These are phyloP conservation scores for Epinotia demarniana DNA, from an alignment of 2,888 invertebrate genomes.

Conservation along the genomic window DNA sequence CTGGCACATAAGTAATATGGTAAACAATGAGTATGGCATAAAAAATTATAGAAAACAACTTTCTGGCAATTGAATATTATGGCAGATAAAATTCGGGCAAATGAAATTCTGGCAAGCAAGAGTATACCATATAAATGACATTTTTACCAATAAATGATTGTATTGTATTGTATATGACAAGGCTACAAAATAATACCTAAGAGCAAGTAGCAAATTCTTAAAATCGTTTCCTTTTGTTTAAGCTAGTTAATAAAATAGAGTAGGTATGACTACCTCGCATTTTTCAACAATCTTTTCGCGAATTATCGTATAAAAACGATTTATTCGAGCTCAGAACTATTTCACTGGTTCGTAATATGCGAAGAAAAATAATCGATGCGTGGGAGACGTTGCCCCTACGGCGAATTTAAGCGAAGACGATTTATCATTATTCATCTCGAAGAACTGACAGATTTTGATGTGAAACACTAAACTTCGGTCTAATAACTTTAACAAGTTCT, in stretches of 20 bases:
- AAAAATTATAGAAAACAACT: too few species aligned
- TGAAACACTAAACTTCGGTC: slow-evolving; percentile 66
- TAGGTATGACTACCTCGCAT: slow-evolving; percentile 5
- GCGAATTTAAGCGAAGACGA: slow-evolving; percentile 69
- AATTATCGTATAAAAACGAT: slow-evolving; percentile 47
- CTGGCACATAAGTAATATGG: too few species aligned
- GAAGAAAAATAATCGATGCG: slow-evolving; percentile 60
- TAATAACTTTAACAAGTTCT: slow-evolving; percentile 73
- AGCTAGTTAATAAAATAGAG: slow-evolving; percentile 18
- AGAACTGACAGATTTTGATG: slow-evolving; percentile 76
- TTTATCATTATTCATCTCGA: slow-evolving; percentile 75
- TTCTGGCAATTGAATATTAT: too few species aligned
- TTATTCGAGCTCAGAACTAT: slow-evolving; percentile 54
- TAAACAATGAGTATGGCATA: too few species aligned
- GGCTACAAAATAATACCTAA: not conserved
- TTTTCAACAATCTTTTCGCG: slow-evolving; percentile 23
- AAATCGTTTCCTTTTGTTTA: not conserved
- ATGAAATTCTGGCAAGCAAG: too few species aligned
- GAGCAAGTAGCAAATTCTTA: slow-evolving; percentile 15
- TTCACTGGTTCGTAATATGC: slow-evolving; percentile 50
- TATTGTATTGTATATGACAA: too few species aligned
- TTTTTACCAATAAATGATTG: too few species aligned
- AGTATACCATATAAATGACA: too few species aligned
- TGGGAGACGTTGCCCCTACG: slow-evolving; percentile 64
- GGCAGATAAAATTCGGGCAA: too few species aligned